Base-by-base conservation (phyloP, 2,797 vertebrate species). In the Chelidonichthys spinosus region DNA sequence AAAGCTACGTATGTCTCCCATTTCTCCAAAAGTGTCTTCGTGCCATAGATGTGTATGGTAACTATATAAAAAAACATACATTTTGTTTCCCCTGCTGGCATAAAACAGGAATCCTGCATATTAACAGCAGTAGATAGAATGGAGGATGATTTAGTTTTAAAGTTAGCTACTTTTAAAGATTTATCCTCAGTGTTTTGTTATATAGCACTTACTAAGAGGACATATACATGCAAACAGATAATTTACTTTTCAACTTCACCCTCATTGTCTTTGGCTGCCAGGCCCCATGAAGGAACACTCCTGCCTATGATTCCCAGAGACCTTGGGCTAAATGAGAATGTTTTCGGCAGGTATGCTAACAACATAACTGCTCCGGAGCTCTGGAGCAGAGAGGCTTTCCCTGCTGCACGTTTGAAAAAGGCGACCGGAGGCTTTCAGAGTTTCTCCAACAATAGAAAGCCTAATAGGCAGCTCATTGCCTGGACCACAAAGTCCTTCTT, bases 321-420 rank as follows among this genome's bases (percentile, higher is more conserved):
- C 40, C 33, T 54, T 37, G 6, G 46, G 17, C 79, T 76, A 73
- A 81, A 84, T 81, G 67, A 68, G 72, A 85, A 56, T 69, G 65
- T 66, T 83, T 83, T 82, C 81, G 63, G 18, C 69, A 49, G 81
- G 85, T 89, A 90, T 90, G 89, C 72, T 91, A 89, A 92, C 85
- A 88, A 84, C 86, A 85, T 89, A 92, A 93, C 85, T 50, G 67
- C 76, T 87, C 64, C 73, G 59, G 44, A 63, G 80, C 83, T 78
- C 79, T 62, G 67, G 59, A 87, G 75, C 65, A 86, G 76, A 87
- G 88, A 90, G 60, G 47, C 63, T 82, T 79, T 81, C 74, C 63
- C 82, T 83, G 69, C 69, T 74, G 53, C 70, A 59, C 17, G 42
- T 72, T 71, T 79, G 78, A 87, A 86, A 87, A 86, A 74, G 65